phyloP scores from a whole-genome alignment of 2,888 invertebrate genomes.

The Mesochorus sp. region DNA sequence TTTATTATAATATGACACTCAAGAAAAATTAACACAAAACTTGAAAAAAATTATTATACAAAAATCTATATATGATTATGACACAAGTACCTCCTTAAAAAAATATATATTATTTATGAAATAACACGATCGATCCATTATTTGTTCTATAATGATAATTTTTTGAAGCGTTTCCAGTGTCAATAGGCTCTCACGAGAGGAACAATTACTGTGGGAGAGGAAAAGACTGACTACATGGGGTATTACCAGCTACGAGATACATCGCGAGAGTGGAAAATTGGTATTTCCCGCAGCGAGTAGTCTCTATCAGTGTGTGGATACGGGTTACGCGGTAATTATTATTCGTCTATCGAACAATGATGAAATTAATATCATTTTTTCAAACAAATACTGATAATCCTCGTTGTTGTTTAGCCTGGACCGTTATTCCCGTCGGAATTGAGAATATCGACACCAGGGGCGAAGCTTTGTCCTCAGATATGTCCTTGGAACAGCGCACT shows the following conservation, averaged over 20 bases:
- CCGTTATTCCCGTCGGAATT: constrained; percentile 88
- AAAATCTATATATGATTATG: too few relatives aligned
- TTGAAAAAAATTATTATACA: too few relatives aligned
- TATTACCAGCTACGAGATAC: constrained; percentile 96
- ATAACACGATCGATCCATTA: constrained; percentile 25
- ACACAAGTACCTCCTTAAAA: too few relatives aligned
- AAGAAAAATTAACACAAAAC: too few relatives aligned
- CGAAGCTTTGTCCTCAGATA: constrained; percentile 91
- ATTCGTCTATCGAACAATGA: neutral
- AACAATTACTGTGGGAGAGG: constrained; percentile 94
- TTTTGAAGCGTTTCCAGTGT: constrained; percentile 81
- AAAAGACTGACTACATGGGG: constrained; percentile 96
- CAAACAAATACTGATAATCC: neutral
- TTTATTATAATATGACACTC: neutral
- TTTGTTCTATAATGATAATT: constrained; percentile 45
- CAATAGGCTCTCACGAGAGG: constrained; percentile 91
- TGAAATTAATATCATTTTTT: too few relatives aligned
- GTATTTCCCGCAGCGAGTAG: constrained; percentile 96
- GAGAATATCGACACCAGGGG: constrained; percentile 86
- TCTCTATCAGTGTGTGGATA: constrained; percentile 92
- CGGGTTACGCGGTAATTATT: constrained; percentile 86
- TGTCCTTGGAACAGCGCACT: constrained; percentile 91
- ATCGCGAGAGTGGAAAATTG: constrained; percentile 91
- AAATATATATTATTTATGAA: too few relatives aligned
- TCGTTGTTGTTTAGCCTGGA: constrained; percentile 82